Percentiles rank a stretch among this genome's conserved stretches.
Evolutionary conservation across 2,113 vertebrate species (phyloP).

Genomic region (Formicarius rufipectus): DNA sequence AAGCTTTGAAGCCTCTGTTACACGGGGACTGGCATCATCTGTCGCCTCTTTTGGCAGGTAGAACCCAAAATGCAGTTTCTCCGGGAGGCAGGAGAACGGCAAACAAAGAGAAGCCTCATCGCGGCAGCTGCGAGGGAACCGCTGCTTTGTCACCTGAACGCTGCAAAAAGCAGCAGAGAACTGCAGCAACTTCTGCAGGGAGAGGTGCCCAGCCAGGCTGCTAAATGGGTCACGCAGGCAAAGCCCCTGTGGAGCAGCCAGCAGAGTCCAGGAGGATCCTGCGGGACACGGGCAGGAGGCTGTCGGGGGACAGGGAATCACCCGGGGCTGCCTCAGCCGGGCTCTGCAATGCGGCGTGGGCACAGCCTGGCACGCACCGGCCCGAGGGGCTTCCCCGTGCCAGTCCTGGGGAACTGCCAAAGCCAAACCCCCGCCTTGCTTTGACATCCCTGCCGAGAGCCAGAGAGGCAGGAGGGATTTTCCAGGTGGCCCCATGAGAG

Average conservation of each 20-base stretch:
- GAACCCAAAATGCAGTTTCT: neutral
- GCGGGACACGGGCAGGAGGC: neutral
- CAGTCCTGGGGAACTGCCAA: neutral
- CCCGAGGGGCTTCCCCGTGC: neutral
- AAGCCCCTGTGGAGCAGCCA: neutral
- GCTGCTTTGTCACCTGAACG: neutral
- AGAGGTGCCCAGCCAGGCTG: neutral
- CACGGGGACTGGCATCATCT: neutral
- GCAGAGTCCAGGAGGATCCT: neutral
- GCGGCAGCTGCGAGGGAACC: neutral
- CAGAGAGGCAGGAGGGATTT: neutral
- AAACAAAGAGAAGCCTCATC: slow-evolving; percentile 3
- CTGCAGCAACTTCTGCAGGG: neutral
- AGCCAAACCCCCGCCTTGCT: neutral
- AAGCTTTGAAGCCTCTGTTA: neutral
- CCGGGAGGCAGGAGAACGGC: neutral
- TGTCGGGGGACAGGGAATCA: slow-evolving; percentile 19
- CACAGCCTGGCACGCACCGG: accelerated
- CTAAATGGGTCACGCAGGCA: neutral
- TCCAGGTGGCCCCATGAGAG: neutral
- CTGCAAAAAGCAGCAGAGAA: neutral
- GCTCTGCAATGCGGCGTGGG: slow-evolving; percentile 9
- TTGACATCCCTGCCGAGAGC: neutral
- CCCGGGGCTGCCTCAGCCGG: neutral
- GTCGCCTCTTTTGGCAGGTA: neutral